A percentile compares a stretch with the other conserved stretches of the same genome.
Evolutionary conservation across 2,797 vertebrate genomes (phyloP).

Genomic region (Falco peregrinus): DNA sequence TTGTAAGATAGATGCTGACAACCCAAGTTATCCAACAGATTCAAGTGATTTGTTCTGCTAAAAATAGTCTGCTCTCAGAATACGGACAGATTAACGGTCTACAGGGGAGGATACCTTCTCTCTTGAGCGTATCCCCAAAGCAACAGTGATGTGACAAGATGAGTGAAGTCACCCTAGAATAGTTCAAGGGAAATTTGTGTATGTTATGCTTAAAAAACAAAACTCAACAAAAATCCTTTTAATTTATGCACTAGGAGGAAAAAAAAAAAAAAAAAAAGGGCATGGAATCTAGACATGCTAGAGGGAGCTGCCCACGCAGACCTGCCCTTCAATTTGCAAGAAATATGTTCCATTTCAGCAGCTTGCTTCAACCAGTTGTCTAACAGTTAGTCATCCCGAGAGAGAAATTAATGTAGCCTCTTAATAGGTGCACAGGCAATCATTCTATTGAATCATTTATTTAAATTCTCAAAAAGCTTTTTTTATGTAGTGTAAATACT

Average conservation of each 20-base stretch:
- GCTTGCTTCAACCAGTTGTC: background rate
- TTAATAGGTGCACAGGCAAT: background rate
- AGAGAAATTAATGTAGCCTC: background rate
- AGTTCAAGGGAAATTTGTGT: conserved; percentile 5
- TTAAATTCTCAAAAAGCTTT: background rate
- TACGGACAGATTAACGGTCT: background rate
- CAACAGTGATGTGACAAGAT: background rate
- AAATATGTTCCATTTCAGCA: background rate
- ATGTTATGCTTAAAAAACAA: background rate
- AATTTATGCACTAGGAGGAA: background rate
- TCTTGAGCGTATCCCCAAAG: background rate
- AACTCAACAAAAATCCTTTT: background rate
- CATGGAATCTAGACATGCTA: background rate
- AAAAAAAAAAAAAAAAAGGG: background rate
- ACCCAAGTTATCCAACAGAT: background rate
- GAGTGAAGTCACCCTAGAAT: background rate
- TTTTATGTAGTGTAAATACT: background rate
- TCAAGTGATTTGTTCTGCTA: background rate
- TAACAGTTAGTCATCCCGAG: background rate
- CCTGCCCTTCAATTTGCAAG: background rate
- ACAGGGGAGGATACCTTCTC: background rate
- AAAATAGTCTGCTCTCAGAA: background rate
- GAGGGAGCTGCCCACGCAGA: background rate
- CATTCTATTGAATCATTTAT: background rate
- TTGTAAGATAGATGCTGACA: background rate